Evolutionary conservation across 2,888 invertebrate species (phyloP).

Genomic region (Amorpha juglandis): DNA sequence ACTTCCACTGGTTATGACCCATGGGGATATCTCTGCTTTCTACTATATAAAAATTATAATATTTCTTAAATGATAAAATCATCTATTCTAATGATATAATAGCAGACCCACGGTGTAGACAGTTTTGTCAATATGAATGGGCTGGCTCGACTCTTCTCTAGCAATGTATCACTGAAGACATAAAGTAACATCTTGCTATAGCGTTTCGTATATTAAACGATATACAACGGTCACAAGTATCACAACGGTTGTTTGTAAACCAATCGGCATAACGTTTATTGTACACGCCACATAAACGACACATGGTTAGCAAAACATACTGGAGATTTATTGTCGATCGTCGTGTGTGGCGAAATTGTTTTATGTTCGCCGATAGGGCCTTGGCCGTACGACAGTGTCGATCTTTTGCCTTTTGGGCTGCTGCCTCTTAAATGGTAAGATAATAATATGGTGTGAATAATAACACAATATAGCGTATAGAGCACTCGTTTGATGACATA

Average conservation of each 20-base stretch:
- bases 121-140: too few species aligned
- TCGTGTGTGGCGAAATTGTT: slow-evolving; percentile 65
- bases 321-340: slow-evolving; percentile 72
- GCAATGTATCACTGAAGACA: too few species aligned
- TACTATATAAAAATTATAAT: too few species aligned
- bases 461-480: not conserved
- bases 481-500: not conserved
- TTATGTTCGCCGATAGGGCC: slow-evolving; percentile 25
- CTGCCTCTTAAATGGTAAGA: not conserved
- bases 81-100: too few species aligned
- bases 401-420: not conserved
- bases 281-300: slow-evolving; percentile 66
- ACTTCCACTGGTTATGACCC: too few species aligned
- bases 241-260: slow-evolving; percentile 15
- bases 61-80: too few species aligned
- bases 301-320: slow-evolving; percentile 75
- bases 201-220: not conserved
- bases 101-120: too few species aligned
- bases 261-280: slow-evolving; percentile 43
- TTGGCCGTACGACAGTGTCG: slow-evolving; percentile 4
- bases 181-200: too few species aligned
- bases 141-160: too few species aligned
- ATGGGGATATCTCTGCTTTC: too few species aligned
- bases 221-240: slow-evolving; percentile 13
- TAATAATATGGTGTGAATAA: not conserved